Conservation (phyloP, 1,140 invertebrate genomes). For the Megalonaias nervosa region DNA sequence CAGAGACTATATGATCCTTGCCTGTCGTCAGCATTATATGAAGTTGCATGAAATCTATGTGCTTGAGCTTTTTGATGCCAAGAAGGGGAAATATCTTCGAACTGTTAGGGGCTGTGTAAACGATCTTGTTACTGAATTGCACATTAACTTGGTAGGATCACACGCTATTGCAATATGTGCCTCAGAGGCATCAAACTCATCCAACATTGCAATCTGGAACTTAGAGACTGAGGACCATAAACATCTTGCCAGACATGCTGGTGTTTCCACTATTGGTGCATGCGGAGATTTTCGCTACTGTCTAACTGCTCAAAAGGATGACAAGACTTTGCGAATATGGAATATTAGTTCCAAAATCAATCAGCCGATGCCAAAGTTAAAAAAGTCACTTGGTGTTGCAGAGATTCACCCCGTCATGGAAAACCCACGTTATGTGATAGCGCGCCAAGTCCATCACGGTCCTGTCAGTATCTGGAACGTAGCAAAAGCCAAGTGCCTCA, state of each 20-base stretch:
- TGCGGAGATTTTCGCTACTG: conserved; percentile 63
- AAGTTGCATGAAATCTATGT: conserved; percentile 60
- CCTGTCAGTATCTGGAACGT: conserved; percentile 68
- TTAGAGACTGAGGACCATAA: conserved; percentile 71
- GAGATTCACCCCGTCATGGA: conserved; percentile 63
- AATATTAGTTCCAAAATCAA: conserved; percentile 64
- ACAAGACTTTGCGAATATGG: conserved; percentile 64
- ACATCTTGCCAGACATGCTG: conserved; percentile 66
- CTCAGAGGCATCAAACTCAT: conserved; percentile 53
- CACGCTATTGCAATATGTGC: conserved; percentile 62
- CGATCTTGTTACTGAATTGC: conserved; percentile 57
- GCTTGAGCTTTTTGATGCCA: conserved; percentile 65
- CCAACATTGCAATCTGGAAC: conserved; percentile 69
- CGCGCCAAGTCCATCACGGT: conserved; percentile 64
- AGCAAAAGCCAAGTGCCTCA: conserved; percentile 58
- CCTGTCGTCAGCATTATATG: conserved; percentile 62
- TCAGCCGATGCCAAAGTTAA: conserved; percentile 58
- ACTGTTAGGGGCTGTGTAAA: conserved; percentile 63
- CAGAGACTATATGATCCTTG: conserved; percentile 64
- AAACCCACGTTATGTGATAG: conserved; percentile 64
- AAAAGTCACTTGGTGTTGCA: conserved; percentile 55
- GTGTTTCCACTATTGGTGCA: conserved; percentile 55
- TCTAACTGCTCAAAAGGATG: conserved; percentile 58
- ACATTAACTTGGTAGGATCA: conserved; percentile 61
- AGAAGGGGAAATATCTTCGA: conserved; percentile 61